Conservation (phyloP, 2,113 vertebrate genomes). For the Bombycilla garrulus region DNA sequence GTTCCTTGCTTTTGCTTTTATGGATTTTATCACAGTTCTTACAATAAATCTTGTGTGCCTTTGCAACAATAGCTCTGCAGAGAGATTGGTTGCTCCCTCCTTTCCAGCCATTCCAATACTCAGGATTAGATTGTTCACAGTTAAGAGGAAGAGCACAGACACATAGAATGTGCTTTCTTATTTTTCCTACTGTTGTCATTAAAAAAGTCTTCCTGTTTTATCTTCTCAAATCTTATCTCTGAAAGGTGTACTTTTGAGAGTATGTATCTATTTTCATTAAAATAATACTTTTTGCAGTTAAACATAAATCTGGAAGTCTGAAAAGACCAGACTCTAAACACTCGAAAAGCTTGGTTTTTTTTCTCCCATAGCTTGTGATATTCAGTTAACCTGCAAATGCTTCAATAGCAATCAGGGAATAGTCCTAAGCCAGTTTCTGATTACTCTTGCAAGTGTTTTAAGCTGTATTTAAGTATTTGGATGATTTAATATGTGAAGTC, state of each 20-base stretch:
- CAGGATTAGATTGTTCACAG: neutral
- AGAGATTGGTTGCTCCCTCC: neutral
- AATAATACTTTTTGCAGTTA: neutral
- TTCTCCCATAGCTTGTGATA: neutral
- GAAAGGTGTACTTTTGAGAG: neutral
- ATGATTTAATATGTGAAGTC: neutral
- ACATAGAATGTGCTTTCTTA: neutral
- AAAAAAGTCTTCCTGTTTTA: neutral
- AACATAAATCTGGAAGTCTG: neutral
- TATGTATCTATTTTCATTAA: neutral
- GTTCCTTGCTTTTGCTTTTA: neutral
- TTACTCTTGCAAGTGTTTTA: neutral
- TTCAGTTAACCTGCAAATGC: neutral
- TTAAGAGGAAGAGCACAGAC: neutral
- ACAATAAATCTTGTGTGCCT: neutral
- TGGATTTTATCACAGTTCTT: neutral
- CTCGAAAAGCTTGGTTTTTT: neutral
- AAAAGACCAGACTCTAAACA: neutral
- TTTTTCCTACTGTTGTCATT: neutral
- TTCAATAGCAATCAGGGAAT: neutral
- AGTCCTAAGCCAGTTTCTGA: neutral
- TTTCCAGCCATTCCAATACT: neutral
- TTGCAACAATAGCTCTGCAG: neutral
- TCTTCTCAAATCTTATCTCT: neutral
- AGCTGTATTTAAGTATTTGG: neutral